phyloP scores from a whole-genome alignment of 92 coral and sea anemone genomes.

The Siderastrea radians region DNA sequence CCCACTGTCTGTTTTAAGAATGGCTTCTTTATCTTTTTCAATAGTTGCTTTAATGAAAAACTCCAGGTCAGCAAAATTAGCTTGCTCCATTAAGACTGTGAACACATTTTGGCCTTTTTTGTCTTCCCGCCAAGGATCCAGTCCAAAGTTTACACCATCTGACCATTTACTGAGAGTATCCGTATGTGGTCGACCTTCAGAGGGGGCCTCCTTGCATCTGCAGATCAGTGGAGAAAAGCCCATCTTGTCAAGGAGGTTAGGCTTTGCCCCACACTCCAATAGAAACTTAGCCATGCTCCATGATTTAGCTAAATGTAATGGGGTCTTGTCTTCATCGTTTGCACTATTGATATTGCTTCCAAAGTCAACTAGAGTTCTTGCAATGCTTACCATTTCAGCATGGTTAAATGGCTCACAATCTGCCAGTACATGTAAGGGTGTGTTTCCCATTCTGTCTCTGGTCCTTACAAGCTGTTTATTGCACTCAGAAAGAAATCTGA shows the following conservation, averaged over 20 bases:
- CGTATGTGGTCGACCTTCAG: background rate
- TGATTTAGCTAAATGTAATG: slow-evolving; percentile 19
- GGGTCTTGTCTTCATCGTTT: slow-evolving; percentile 21
- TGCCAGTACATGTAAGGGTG: slow-evolving; percentile 22
- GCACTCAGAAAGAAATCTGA: background rate
- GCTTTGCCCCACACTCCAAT: slow-evolving; percentile 5
- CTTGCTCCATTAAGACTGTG: background rate
- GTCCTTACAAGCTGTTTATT: background rate
- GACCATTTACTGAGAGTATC: slow-evolving; percentile 4
- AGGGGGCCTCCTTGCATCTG: background rate
- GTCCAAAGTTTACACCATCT: slow-evolving; percentile 14
- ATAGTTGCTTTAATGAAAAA: background rate
- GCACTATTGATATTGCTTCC: background rate
- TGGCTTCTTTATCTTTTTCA: background rate
- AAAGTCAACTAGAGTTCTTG: background rate
- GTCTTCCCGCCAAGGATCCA: slow-evolving; percentile 54
- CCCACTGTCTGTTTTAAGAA: background rate
- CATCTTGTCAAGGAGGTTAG: background rate
- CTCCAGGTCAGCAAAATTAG: background rate
- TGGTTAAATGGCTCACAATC: background rate
- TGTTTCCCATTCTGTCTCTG: slow-evolving; percentile 19
- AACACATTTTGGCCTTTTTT: slow-evolving; percentile 6
- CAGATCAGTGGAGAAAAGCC: slow-evolving; percentile 15
- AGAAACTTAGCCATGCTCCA: slow-evolving; percentile 43
- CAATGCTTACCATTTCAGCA: background rate